These are phyloP conservation scores for Scopus umbretta DNA, from an alignment of 2,113 vertebrate species.

Conservation along the genomic window DNA sequence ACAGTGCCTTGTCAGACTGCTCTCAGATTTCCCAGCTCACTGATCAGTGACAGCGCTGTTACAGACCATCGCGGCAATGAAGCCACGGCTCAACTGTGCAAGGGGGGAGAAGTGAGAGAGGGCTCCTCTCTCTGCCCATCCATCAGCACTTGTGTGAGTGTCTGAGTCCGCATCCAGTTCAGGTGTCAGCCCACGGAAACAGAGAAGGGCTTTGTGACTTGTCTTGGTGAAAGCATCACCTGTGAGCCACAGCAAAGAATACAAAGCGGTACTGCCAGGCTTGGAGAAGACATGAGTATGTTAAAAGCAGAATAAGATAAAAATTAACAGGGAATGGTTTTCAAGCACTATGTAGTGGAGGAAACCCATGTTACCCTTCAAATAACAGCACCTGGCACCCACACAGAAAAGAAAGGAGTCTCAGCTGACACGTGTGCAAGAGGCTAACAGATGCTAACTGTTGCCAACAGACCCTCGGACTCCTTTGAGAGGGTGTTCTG, in stretches of 20 bases:
- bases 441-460: not conserved
- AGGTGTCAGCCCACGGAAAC: not conserved
- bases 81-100: not conserved
- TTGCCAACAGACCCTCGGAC: no score
- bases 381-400: not conserved
- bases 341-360: not conserved
- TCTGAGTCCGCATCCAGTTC: not conserved
- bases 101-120: accelerated
- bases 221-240: not conserved
- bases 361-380: not conserved
- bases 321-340: not conserved
- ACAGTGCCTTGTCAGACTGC: not conserved
- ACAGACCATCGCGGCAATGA: not conserved
- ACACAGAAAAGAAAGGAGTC: not conserved
- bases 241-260: not conserved
- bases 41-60: not conserved
- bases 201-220: not conserved
- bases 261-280: not conserved
- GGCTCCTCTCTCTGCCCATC: not conserved
- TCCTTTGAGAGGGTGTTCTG: not conserved
- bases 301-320: not conserved
- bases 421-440: not conserved
- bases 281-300: not conserved
- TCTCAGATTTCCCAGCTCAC: slow-evolving; percentile 5
- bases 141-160: not conserved